These are phyloP conservation scores for Dasypolia templi DNA, from an alignment of 2,888 invertebrate species.

Conservation along the genomic window DNA sequence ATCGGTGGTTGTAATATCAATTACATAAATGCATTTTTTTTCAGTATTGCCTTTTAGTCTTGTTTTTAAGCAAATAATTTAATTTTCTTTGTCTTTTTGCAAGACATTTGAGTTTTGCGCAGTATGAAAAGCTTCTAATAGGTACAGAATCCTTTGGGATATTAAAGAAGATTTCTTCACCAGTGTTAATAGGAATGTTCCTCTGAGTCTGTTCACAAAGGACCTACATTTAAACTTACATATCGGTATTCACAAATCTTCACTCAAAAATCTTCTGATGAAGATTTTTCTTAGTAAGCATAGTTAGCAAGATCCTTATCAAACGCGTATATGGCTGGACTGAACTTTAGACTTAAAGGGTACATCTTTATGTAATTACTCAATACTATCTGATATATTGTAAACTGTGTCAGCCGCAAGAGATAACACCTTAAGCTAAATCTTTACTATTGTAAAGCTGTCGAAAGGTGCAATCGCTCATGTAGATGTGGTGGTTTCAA, in stretches of 20 bases:
- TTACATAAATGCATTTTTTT: constrained; percentile 18
- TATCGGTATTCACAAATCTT: too few species aligned
- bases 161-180: not conserved
- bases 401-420: constrained; percentile 33
- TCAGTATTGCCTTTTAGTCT: not conserved
- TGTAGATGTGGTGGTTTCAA: constrained; percentile 1
- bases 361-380: too few species aligned
- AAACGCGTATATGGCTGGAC: constrained; percentile 9
- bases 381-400: constrained; percentile 29
- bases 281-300: too few species aligned
- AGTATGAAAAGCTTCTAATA: not conserved
- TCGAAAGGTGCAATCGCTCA: constrained; percentile 17
- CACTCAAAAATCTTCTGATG: too few species aligned
- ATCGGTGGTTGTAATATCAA: constrained; percentile 10
- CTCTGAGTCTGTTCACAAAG: too few species aligned
- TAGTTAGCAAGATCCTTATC: not conserved
- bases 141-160: too few species aligned
- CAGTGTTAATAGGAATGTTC: not conserved
- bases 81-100: too few species aligned
- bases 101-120: not conserved
- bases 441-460: constrained; percentile 22
- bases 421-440: constrained; percentile 30
- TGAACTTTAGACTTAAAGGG: too few species aligned
- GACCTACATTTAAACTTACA: too few species aligned
- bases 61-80: not conserved